These are phyloP conservation scores for Metridium senile DNA, from an alignment of 92 coral and sea anemone genomes.

Conservation along the genomic window DNA sequence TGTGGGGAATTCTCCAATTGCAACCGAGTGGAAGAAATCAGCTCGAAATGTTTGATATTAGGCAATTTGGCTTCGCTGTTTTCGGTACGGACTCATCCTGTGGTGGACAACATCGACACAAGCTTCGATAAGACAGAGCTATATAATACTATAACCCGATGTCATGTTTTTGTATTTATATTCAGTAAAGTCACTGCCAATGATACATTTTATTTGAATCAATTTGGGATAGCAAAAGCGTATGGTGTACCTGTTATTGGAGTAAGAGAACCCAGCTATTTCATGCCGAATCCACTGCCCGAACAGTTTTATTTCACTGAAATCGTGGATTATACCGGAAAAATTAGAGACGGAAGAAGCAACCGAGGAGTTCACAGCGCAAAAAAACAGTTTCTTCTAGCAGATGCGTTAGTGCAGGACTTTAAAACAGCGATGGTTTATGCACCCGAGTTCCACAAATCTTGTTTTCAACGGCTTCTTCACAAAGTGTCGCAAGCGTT, in stretches of 20 bases:
- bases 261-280: slow-evolving; percentile 82
- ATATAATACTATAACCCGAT: slow-evolving; percentile 73
- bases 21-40: slow-evolving; percentile 30
- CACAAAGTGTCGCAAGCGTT: slow-evolving; percentile 81
- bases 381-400: slow-evolving; percentile 50
- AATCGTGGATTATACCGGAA: slow-evolving; percentile 73
- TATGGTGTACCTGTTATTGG: slow-evolving; percentile 89
- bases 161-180: slow-evolving; percentile 82
- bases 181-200: slow-evolving; percentile 86
- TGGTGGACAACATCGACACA: slow-evolving; percentile 53
- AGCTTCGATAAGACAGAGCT: slow-evolving; percentile 60
- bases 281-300: slow-evolving; percentile 92
- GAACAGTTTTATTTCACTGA: slow-evolving; percentile 95
- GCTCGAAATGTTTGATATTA: slow-evolving; percentile 35
- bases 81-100: slow-evolving; percentile 76
- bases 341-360: slow-evolving; percentile 42
- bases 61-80: slow-evolving; percentile 46
- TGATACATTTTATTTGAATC: slow-evolving; percentile 82
- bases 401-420: slow-evolving; percentile 75
- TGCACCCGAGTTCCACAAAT: slow-evolving; percentile 88
- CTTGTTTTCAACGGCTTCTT: slow-evolving; percentile 82
- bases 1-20: slow-evolving; percentile 51
- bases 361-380: slow-evolving; percentile 48
- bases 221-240: slow-evolving; percentile 92
- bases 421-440: slow-evolving; percentile 93